phyloP scores from a whole-genome alignment of 1,140 invertebrate species.

The Apis cerana region DNA sequence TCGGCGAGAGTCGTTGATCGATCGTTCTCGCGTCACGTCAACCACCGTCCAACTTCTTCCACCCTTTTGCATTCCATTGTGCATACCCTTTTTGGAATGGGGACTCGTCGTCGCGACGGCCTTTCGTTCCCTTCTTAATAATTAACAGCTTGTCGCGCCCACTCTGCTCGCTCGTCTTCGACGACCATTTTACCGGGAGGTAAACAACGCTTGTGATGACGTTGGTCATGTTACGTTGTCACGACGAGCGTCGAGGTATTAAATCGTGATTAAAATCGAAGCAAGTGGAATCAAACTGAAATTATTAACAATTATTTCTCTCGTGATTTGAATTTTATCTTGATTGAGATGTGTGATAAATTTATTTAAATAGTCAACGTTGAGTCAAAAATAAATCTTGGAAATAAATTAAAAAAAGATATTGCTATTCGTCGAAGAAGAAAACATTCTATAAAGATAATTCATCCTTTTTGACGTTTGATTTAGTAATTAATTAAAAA shows the following conservation, averaged over 20 bases:
- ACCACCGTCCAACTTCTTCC: constrained; percentile 28
- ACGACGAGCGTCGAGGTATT: not conserved
- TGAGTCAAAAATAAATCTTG: too few relatives aligned
- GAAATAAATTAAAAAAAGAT: too few relatives aligned
- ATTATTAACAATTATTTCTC: not conserved
- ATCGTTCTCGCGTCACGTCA: constrained; percentile 55
- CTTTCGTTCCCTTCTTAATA: constrained; percentile 61
- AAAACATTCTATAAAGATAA: too few relatives aligned
- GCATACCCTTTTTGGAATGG: constrained; percentile 49
- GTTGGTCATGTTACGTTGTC: not conserved
- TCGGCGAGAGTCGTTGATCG: constrained; percentile 53
- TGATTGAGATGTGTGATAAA: too few relatives aligned
- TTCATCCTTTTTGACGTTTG: too few relatives aligned
- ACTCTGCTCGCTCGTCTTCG: constrained; percentile 27
- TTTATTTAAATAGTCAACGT: too few relatives aligned
- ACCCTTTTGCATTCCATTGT: constrained; percentile 54
- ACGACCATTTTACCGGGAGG: constrained; percentile 21
- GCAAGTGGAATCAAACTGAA: not conserved
- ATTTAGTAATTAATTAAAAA: too few relatives aligned
- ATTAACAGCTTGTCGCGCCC: constrained; percentile 59
- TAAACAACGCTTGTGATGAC: constrained; percentile 40
- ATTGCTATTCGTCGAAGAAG: too few relatives aligned
- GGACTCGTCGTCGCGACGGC: constrained; percentile 32
- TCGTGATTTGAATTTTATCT: not conserved
- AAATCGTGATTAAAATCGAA: not conserved